Base-by-base conservation (phyloP, 2,113 vertebrate genomes). In the Callocephalon fimbriatum region DNA sequence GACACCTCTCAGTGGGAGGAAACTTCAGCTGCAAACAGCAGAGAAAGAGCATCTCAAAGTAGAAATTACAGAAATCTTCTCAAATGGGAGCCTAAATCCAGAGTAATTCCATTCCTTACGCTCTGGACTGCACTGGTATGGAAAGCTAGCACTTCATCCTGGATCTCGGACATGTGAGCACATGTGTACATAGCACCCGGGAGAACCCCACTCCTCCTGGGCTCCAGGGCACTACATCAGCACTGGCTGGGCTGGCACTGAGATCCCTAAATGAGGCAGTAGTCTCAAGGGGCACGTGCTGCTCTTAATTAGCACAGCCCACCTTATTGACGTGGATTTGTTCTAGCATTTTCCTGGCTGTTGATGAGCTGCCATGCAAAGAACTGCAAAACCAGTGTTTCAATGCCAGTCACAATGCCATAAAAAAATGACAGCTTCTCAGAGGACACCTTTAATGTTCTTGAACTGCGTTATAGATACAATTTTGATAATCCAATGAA, bases 371-470 rank as follows among this genome's bases (percentile, higher is more conserved):
- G 61, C 66, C 44, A 59, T 89, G 37, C 59, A 91, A 91, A 92
- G 47, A 65, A 86, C 15, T 62, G 73, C 67, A 83, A 89, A 96
- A 54, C 58, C 66, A 81, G 37, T 63, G 29, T 82, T 92, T 73
- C 53, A 27, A 21, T 90, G 74, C 45, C 88, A 88, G 48, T 56
- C 86, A 95, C 35, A 88, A 18, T 68, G 61, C 48, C 79, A 48
- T 76, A 62, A 86, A 89, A 89, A 94, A 90, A 84, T 70, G 91
- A 72, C 56, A 86, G 71, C n/a, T 81, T 82, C 73, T 97, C 93
- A 75, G 63, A 89, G 78, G 81, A 93, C 50, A 74, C 38, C 32
- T 96, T 87, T 92, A 87, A 95, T 89, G 37, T 83, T 96, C 86
- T 73, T 59, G 25, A 90, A 51, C 40, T 80, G 53, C 75, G 62